Percentiles rank a stretch among this genome's conserved stretches.
These are phyloP conservation scores for Misgurnus mizolepis DNA, from an alignment of 2,113 vertebrate genomes.

Conservation along the genomic window DNA sequence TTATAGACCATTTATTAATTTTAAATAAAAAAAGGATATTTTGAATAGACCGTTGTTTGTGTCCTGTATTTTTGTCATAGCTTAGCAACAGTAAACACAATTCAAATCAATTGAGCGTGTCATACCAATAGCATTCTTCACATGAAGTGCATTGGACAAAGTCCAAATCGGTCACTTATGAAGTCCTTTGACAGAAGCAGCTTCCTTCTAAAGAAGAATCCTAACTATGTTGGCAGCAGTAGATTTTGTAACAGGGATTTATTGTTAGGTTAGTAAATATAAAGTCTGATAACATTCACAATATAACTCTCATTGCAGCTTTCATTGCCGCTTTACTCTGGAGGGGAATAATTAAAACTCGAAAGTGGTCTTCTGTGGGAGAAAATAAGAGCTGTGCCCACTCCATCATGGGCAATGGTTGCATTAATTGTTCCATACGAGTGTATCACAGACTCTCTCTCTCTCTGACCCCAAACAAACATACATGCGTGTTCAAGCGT, in stretches of 20 bases:
- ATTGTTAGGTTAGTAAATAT: neutral
- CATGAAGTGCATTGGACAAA: no score
- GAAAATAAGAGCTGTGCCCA: slow-evolving; percentile 1
- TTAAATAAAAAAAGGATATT: no score
- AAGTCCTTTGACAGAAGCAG: neutral
- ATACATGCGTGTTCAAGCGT: slow-evolving; percentile 41
- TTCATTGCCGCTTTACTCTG: neutral
- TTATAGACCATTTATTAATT: no score
- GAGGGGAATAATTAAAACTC: neutral
- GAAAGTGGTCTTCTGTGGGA: slow-evolving; percentile 15
- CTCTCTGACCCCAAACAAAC: slow-evolving; percentile 43
- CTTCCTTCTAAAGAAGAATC: neutral
- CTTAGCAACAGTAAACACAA: no score
- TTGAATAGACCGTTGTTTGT: no score
- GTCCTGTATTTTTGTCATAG: no score
- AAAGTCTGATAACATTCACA: neutral
- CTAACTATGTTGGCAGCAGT: no score
- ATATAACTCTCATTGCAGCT: neutral
- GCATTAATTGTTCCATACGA: slow-evolving; percentile 35
- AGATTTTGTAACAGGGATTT: neutral
- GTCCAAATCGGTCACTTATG: slow-evolving; percentile 6
- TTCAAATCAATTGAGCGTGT: no score
- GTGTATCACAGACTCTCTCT: slow-evolving; percentile 16
- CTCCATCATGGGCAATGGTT: slow-evolving; percentile 2
- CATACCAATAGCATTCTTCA: no score